Evolutionary conservation across 2,797 vertebrate genomes (phyloP).

Genomic region (Melanotaenia nigrans): DNA sequence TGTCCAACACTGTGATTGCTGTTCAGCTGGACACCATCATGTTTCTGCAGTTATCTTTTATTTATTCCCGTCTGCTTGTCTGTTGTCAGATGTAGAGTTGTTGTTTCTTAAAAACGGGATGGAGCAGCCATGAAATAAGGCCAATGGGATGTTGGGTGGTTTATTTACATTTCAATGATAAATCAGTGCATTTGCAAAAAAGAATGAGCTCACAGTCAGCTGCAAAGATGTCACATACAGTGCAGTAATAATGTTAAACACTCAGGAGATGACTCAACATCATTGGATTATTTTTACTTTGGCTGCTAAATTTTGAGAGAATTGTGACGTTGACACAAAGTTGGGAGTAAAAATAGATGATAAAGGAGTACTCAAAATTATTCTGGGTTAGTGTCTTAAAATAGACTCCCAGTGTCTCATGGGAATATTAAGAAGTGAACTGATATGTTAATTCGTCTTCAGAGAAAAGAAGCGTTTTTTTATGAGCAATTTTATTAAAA

Average conservation of each 20-base stretch:
- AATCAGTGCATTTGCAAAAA: slow-evolving; percentile 1
- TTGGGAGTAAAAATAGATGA: slow-evolving; percentile 68
- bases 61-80: background rate
- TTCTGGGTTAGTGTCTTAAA: slow-evolving; percentile 52
- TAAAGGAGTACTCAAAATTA: slow-evolving; percentile 52
- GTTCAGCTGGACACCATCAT: background rate
- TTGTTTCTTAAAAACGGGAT: background rate
- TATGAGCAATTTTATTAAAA: slow-evolving; percentile 36
- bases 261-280: slow-evolving; percentile 14
- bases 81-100: background rate
- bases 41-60: background rate
- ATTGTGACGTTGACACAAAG: slow-evolving; percentile 35
- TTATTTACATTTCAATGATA: slow-evolving; percentile 7
- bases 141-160: background rate
- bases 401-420: slow-evolving; percentile 57
- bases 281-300: slow-evolving; percentile 18
- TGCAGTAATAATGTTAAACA: background rate
- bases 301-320: slow-evolving; percentile 24
- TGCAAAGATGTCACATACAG: slow-evolving; percentile 8
- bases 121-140: background rate
- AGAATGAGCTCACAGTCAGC: background rate
- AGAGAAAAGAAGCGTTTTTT: slow-evolving; percentile 19
- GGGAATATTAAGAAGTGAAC: slow-evolving; percentile 36
- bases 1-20: background rate
- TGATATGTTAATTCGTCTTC: slow-evolving; percentile 44